A percentile compares a stretch with the other conserved stretches of the same genome.
Evolutionary conservation across 2,888 invertebrate species (phyloP).

Genomic region (Aphidoletes aphidimyza): DNA sequence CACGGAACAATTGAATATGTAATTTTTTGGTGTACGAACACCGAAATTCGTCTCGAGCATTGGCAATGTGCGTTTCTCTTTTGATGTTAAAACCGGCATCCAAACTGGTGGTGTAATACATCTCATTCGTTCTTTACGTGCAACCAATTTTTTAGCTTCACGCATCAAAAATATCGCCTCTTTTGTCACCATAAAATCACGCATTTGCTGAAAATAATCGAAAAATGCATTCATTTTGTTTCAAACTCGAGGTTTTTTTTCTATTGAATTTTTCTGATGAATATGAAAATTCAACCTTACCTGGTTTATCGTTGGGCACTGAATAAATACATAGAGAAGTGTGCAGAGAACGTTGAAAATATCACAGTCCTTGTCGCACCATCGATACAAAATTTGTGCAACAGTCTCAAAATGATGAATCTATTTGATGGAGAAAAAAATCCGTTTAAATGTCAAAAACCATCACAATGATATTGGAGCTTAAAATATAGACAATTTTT

Average conservation of each 20-base stretch:
- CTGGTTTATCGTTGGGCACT: slow-evolving; percentile 63
- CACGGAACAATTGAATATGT: slow-evolving; percentile 65
- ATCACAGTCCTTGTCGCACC: slow-evolving; percentile 74
- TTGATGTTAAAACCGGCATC: slow-evolving; percentile 43
- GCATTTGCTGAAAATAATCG: slow-evolving; percentile 63
- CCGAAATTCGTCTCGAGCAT: slow-evolving; percentile 66
- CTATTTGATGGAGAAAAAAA: slow-evolving; percentile 64
- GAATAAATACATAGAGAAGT: slow-evolving; percentile 73
- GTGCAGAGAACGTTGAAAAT: slow-evolving; percentile 75
- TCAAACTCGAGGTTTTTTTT: slow-evolving; percentile 39
- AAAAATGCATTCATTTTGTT: neutral
- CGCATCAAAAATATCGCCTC: slow-evolving; percentile 65
- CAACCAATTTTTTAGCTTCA: slow-evolving; percentile 65
- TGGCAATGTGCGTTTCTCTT: slow-evolving; percentile 59
- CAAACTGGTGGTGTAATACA: slow-evolving; percentile 62
- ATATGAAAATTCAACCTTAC: slow-evolving; percentile 61
- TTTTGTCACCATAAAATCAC: slow-evolving; percentile 64
- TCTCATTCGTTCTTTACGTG: slow-evolving; percentile 67
- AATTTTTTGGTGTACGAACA: slow-evolving; percentile 63
- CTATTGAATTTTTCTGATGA: too few relatives aligned
- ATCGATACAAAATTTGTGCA: slow-evolving; percentile 74
- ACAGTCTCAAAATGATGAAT: slow-evolving; percentile 71
- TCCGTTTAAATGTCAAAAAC: slow-evolving; percentile 21
- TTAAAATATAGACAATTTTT: too few relatives aligned
- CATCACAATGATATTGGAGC: too few relatives aligned